A percentile compares a stretch with the other conserved stretches of the same genome.
Evolutionary conservation across 2,113 vertebrate genomes (phyloP).

Genomic region (Synodontis membranacea): DNA sequence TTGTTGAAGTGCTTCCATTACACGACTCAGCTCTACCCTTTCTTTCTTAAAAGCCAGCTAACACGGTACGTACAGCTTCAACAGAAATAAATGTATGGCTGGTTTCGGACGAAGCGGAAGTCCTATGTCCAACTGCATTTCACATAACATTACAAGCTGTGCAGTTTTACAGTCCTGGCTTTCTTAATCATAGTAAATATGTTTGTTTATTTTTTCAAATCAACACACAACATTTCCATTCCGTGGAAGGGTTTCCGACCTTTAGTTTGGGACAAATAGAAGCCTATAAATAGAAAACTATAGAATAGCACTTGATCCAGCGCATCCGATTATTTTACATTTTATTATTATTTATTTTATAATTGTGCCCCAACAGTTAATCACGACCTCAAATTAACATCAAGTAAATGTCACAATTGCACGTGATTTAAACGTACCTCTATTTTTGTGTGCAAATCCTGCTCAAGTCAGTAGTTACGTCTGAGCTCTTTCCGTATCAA

Average conservation of each 20-base stretch:
- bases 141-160: not conserved
- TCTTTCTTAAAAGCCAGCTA: not conserved
- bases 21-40: not conserved
- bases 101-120: not conserved
- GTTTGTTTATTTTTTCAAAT: not conserved
- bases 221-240: not conserved
- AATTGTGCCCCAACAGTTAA: not conserved
- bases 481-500: not conserved
- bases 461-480: not conserved
- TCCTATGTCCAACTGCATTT: not conserved
- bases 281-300: not conserved
- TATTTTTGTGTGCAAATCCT: no score
- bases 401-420: not conserved
- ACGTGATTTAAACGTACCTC: not conserved
- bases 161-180: not conserved
- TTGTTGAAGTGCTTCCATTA: not conserved
- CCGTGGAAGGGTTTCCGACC: not conserved
- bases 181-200: slow-evolving; percentile 7
- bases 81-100: not conserved
- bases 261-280: not conserved
- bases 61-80: not conserved
- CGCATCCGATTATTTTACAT: not conserved
- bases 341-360: no score
- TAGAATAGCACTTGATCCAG: not conserved
- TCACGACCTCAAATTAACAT: not conserved